Percentiles rank a stretch among this genome's conserved stretches.
Evolutionary conservation across 2,888 invertebrate genomes (phyloP).

Genomic region (Aleiodes leptofemur): DNA sequence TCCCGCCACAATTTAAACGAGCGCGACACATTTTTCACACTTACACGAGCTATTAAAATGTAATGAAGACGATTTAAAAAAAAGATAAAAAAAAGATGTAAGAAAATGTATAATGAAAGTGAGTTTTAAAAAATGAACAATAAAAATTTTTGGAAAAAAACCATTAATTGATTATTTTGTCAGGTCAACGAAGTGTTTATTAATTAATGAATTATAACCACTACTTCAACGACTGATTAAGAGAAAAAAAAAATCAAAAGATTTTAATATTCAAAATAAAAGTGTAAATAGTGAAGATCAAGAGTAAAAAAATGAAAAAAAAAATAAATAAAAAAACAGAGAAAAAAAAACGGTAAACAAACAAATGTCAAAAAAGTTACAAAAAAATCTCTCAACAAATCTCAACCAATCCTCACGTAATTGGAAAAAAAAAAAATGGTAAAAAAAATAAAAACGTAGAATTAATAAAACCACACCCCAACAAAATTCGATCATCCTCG

Average conservation of each 20-base stretch:
- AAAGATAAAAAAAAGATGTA: not conserved
- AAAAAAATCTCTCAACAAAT: constrained; percentile 54
- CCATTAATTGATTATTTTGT: constrained; percentile 29
- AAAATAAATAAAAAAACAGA: constrained; percentile 50
- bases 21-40: no score
- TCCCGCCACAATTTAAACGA: no score
- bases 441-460: constrained; percentile 57
- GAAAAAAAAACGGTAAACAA: constrained; percentile 64
- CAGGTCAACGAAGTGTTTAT: constrained; percentile 35
- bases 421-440: constrained; percentile 46
- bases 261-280: constrained; percentile 56
- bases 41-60: no score
- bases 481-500: constrained; percentile 48
- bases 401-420: constrained; percentile 61
- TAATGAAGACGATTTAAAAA: not conserved
- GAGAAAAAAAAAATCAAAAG: constrained; percentile 41
- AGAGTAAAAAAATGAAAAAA: constrained; percentile 57
- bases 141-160: not conserved
- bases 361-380: constrained; percentile 39
- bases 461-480: constrained; percentile 50
- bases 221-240: constrained; percentile 55
- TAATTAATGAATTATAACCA: constrained; percentile 48
- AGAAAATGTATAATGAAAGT: constrained; percentile 10
- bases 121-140: not conserved
- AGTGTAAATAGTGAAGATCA: constrained; percentile 61